Base-by-base conservation (phyloP, 2,888 invertebrate species). In the Spatulosminthurus flaviceps region DNA sequence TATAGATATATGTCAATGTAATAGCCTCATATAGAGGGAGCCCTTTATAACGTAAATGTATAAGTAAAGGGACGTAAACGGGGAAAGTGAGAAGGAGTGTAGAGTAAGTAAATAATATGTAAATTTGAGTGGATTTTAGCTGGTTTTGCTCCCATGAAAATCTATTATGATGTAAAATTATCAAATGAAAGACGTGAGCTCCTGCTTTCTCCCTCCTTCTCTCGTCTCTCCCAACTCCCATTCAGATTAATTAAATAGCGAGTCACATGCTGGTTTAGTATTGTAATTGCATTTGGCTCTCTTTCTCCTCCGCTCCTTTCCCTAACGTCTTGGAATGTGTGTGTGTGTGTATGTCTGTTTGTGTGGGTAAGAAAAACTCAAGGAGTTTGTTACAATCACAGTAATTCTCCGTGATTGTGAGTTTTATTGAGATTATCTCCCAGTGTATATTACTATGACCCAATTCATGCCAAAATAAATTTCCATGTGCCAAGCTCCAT, bases 241-340 rank as follows among this genome's bases (percentile, higher is more conserved):
- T 74, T 74, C 34, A 64, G 74, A 74, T 74, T 74, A 74, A 74
- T 74, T 74, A 74, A 74, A 61, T 19, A 19, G 61, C 13, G 74
- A 72, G 42, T 60, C 73, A 22, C 34, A 24, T 61, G 21, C 74
- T 60, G 60, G 61, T 74, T 60, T 74, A 74, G 60, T 74, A 74
- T 61, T 74, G 74, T 74, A 74, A 29, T 29, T 29, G 28, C 26
- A 26, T 67, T 67, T 67, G 26, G 5, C 16, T 64, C 11, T 26
- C n/a, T 22, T 26, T 22, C 64, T 24, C 64, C 13, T 22, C 26
- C 19, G 5, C 26, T 16, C 64, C 22, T 28, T 64, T 64, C 21
- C 21, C 26, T 26, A 1, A 11, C 64, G 26, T 7, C 34, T 4
- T 34, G 34, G n/a, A 5, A 5, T 22, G 11, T 11, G 22, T 64